Percentiles rank a stretch among this genome's conserved stretches.
Evolutionary conservation across 1,140 invertebrate species (phyloP).

Genomic region (Pseudachorutes palmiensis): DNA sequence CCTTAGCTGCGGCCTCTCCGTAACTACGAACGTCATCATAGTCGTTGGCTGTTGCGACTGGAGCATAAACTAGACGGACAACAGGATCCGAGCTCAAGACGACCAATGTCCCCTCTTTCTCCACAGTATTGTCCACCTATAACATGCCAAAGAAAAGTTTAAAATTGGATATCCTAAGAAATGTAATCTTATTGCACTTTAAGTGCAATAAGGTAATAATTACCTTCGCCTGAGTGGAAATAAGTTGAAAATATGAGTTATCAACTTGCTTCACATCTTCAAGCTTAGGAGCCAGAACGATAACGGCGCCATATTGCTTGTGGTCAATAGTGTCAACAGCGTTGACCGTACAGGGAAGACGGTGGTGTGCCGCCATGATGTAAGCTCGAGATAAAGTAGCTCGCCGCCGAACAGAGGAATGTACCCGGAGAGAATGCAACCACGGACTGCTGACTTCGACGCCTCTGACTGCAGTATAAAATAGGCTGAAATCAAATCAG

Average conservation of each 20-base stretch:
- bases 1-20: slow-evolving; percentile 53
- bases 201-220: slow-evolving; percentile 2
- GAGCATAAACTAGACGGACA: slow-evolving; percentile 59
- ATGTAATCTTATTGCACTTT: not conserved
- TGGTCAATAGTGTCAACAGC: not conserved
- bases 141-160: not conserved
- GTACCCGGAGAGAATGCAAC: too few species aligned
- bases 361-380: not conserved
- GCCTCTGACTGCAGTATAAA: too few species aligned
- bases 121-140: slow-evolving; percentile 41
- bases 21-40: slow-evolving; percentile 71
- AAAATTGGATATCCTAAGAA: not conserved
- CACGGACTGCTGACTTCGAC: too few species aligned
- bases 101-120: slow-evolving; percentile 48
- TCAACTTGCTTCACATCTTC: not conserved
- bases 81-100: slow-evolving; percentile 54
- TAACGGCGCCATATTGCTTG: not conserved
- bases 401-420: too few species aligned
- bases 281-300: not conserved
- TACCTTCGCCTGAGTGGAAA: not conserved
- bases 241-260: not conserved
- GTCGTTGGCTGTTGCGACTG: slow-evolving; percentile 68
- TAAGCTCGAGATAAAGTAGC: not conserved
- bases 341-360: not conserved
- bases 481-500: too few species aligned